phyloP scores from a whole-genome alignment of 2,888 invertebrate genomes.

The Eurytoma californica region DNA sequence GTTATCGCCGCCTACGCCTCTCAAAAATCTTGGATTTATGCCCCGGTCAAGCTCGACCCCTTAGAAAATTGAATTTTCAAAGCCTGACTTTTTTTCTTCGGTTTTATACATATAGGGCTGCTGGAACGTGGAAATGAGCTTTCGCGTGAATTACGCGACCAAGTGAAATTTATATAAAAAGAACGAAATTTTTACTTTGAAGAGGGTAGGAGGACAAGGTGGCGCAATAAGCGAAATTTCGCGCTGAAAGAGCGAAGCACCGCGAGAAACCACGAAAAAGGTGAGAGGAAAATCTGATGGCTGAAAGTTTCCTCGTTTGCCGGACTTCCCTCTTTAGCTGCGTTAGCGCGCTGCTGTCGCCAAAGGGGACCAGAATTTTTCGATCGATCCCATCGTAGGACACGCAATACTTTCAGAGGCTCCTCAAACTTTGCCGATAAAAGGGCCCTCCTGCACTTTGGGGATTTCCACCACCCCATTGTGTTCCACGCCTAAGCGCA shows the following conservation, averaged over 20 bases:
- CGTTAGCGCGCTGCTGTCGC: no score
- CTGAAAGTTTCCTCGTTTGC: conserved; percentile 54
- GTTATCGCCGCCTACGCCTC: conserved; percentile 4
- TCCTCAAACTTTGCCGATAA: conserved; percentile 32
- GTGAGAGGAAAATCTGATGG: conserved; percentile 1
- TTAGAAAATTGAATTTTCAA: conserved; percentile 13
- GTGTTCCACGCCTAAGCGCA: background rate
- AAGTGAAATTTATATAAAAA: no score
- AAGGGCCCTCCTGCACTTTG: conserved; percentile 14
- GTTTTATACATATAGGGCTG: background rate
- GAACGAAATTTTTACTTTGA: background rate
- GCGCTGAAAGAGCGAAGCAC: background rate
- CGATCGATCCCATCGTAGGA: background rate
- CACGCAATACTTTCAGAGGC: background rate
- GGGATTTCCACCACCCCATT: background rate
- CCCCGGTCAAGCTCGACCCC: background rate
- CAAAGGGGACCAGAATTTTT: conserved; percentile 2
- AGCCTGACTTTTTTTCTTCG: background rate
- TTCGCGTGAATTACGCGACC: background rate
- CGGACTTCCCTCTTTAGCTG: conserved; percentile 12
- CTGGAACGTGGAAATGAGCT: background rate
- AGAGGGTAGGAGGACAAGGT: background rate
- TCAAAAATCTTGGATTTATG: conserved; percentile 26
- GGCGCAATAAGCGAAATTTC: conserved; percentile 25
- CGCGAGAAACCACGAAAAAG: conserved; percentile 28